Percentiles rank a stretch among this genome's conserved stretches.
Conservation (phyloP, 2,797 vertebrate genomes). For the Saxicola maurus region DNA sequence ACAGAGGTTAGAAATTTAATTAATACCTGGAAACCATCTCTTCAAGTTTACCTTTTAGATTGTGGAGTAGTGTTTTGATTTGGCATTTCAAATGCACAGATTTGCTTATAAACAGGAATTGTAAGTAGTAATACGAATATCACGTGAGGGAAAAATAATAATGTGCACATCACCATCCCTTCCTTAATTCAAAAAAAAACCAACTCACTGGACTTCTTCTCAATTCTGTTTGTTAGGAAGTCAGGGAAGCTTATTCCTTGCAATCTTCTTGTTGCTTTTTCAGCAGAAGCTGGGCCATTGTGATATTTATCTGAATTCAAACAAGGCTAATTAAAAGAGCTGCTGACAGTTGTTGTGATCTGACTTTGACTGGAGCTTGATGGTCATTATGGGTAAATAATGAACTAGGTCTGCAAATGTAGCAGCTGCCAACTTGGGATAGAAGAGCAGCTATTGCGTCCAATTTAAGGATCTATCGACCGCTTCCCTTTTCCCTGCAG, state of each 20-base stretch:
- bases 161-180: not conserved
- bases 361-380: conserved; percentile 87
- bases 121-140: not conserved
- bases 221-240: conserved; percentile 33
- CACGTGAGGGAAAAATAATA: not conserved
- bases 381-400: conserved; percentile 95
- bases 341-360: conserved; percentile 87
- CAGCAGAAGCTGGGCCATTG: conserved; percentile 76
- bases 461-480: conserved; percentile 84
- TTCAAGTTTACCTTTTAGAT: conserved; percentile 15
- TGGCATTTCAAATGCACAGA: not conserved
- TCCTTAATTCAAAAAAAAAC: not conserved
- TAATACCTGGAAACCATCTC: conserved; percentile 20
- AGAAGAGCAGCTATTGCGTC: conserved; percentile 79
- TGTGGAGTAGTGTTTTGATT: not conserved
- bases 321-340: conserved; percentile 87
- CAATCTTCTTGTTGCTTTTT: conserved; percentile 75
- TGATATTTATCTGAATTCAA: conserved; percentile 88
- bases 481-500: conserved; percentile 77
- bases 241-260: conserved; percentile 36
- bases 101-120: conserved; percentile 12
- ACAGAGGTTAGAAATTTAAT: conserved; percentile 17
- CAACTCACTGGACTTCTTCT: not conserved
- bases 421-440: conserved; percentile 85
- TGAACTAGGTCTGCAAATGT: conserved; percentile 85